phyloP scores from a whole-genome alignment of 2,888 invertebrate genomes.

The Caenorhabditis japonica region DNA sequence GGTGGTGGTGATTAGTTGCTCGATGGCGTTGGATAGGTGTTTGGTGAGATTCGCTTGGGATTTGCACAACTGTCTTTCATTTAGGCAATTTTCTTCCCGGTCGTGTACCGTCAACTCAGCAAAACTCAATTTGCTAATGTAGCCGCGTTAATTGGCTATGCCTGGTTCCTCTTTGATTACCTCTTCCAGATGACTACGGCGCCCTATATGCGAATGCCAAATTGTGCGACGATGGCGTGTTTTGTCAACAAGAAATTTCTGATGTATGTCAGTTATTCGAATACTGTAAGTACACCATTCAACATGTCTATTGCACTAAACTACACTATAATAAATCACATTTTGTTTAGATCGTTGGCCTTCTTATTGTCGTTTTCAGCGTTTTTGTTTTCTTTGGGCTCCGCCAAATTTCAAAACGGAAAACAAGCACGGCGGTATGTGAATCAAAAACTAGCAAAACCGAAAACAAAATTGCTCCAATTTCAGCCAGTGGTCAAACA shows the following conservation, averaged over 20 bases:
- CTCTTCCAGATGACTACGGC: slow-evolving; percentile 39
- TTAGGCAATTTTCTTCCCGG: slow-evolving; percentile 42
- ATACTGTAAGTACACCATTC: slow-evolving; percentile 38
- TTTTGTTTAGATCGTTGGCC: slow-evolving; percentile 22
- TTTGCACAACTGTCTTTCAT: too few relatives aligned
- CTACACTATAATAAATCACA: not conserved
- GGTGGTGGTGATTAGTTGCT: slow-evolving; percentile 35
- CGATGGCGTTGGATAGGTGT: slow-evolving; percentile 44
- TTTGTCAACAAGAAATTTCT: slow-evolving; percentile 36
- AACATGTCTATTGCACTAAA: too few relatives aligned
- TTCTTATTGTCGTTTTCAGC: slow-evolving; percentile 32
- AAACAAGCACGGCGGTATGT: not conserved
- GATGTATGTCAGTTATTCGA: slow-evolving; percentile 39
- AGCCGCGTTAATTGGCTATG: slow-evolving; percentile 12
- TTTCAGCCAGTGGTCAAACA: slow-evolving; percentile 28
- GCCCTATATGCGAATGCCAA: slow-evolving; percentile 28
- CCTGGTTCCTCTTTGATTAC: slow-evolving; percentile 45
- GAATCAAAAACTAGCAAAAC: too few relatives aligned
- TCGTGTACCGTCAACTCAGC: slow-evolving; percentile 36
- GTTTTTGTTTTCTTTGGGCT: slow-evolving; percentile 29
- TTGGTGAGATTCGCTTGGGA: slow-evolving; percentile 27
- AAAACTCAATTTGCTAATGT: slow-evolving; percentile 32
- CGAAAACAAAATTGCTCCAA: too few relatives aligned
- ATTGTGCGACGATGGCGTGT: slow-evolving; percentile 43
- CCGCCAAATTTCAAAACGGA: slow-evolving; percentile 20